A percentile compares a stretch with the other conserved stretches of the same genome.
These are phyloP conservation scores for Tetranychus urticae DNA, from an alignment of 1,140 invertebrate genomes.

Conservation along the genomic window DNA sequence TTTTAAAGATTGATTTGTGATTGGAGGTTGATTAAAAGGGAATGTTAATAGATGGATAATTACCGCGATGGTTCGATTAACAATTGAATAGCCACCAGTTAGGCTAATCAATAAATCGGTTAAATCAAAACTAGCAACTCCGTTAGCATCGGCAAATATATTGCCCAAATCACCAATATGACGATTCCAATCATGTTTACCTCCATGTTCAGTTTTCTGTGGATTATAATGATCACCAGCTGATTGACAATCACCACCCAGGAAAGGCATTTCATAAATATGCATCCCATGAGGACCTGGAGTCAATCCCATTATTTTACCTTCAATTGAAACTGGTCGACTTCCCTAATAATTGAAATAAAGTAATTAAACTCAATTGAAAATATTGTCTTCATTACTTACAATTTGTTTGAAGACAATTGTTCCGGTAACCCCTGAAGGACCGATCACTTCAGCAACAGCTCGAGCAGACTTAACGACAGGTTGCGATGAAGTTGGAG, in stretches of 20 bases:
- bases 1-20: not conserved
- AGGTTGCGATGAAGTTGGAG: not conserved
- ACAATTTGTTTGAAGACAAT: not conserved
- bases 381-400: not conserved
- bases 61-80: constrained; percentile 20
- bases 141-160: constrained; percentile 19
- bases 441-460: not conserved
- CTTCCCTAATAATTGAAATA: not conserved
- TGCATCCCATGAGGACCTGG: not conserved
- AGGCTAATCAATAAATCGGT: constrained; percentile 20
- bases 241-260: not conserved
- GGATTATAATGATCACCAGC: not conserved
- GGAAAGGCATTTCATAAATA: not conserved
- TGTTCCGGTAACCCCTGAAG: not conserved
- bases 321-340: not conserved
- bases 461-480: not conserved
- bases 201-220: not conserved
- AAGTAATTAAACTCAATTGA: not conserved
- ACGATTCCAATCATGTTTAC: not conserved
- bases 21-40: too few species aligned
- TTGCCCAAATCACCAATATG: constrained; percentile 19
- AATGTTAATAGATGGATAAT: not conserved
- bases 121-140: constrained; percentile 19
- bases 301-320: not conserved
- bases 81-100: constrained; percentile 26